Conservation (phyloP, 2,888 invertebrate species). For the Mongoloraphidia duomilia region DNA sequence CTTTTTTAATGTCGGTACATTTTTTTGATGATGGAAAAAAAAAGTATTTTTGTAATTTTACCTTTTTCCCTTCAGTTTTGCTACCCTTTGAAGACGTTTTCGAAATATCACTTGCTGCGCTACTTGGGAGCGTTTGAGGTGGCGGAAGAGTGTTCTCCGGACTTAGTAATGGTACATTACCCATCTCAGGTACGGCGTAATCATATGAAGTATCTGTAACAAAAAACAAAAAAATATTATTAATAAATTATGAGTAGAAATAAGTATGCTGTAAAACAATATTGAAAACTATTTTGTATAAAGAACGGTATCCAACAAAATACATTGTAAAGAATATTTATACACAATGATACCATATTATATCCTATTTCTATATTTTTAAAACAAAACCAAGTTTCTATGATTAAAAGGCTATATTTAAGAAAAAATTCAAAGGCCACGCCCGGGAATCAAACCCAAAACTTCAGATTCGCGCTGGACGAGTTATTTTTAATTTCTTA, state of each 20-base stretch:
- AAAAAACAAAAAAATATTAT: neutral
- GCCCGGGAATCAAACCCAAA: too few relatives aligned
- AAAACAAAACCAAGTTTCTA: too few relatives aligned
- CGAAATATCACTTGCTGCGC: slow-evolving; percentile 28
- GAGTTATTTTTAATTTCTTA: too few relatives aligned
- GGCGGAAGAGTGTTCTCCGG: slow-evolving; percentile 32
- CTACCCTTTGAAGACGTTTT: slow-evolving; percentile 24
- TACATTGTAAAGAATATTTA: too few relatives aligned
- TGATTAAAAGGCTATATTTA: too few relatives aligned
- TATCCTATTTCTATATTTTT: too few relatives aligned
- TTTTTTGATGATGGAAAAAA: neutral
- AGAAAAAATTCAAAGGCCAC: too few relatives aligned
- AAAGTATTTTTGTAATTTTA: slow-evolving; percentile 17
- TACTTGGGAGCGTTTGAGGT: slow-evolving; percentile 23
- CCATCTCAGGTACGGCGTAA: slow-evolving; percentile 64
- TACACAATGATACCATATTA: too few relatives aligned
- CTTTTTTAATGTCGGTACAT: too few relatives aligned
- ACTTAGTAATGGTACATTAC: slow-evolving; percentile 49
- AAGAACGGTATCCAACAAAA: too few relatives aligned
- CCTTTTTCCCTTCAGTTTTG: slow-evolving; percentile 35
- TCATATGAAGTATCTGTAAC: slow-evolving; percentile 54
- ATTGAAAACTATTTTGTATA: neutral
- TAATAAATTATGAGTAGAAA: neutral
- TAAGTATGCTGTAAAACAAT: neutral
- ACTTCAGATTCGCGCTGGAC: too few relatives aligned